phyloP scores from a whole-genome alignment of 2,113 vertebrate genomes.

The Elephantulus edwardii region DNA sequence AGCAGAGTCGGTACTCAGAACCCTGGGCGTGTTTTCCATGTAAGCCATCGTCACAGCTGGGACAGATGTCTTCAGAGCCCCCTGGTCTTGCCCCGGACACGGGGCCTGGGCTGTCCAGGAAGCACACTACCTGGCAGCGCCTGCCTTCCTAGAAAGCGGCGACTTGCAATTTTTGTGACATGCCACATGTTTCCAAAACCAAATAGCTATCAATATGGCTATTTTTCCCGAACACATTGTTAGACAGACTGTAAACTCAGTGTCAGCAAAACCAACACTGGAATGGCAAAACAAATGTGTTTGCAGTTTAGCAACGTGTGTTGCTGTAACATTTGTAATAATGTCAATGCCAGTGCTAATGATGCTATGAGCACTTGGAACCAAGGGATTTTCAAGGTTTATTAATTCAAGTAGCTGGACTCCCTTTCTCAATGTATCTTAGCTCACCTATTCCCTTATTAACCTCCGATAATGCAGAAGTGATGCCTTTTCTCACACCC shows the following conservation, averaged over 20 bases:
- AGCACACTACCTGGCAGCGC: not conserved
- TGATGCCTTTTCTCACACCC: constrained; percentile 79
- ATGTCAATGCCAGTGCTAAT: constrained; percentile 79
- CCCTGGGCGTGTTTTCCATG: not conserved
- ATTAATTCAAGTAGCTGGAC: constrained; percentile 85
- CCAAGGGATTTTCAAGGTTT: constrained; percentile 86
- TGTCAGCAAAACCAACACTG: constrained; percentile 70
- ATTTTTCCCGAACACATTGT: constrained; percentile 64
- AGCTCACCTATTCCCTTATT: constrained; percentile 84
- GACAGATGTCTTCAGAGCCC: not conserved
- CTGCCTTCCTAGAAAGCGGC: constrained; percentile 17
- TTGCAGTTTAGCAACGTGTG: constrained; percentile 80
- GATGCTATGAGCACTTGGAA: constrained; percentile 80
- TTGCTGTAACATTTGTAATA: constrained; percentile 80
- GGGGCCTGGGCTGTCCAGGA: not conserved
- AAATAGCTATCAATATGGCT: constrained; percentile 61
- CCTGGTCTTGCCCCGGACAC: not conserved
- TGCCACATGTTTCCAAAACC: constrained; percentile 54
- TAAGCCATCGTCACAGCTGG: no score
- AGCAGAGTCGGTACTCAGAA: not conserved
- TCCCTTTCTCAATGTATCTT: constrained; percentile 79
- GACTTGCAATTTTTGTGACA: constrained; percentile 39
- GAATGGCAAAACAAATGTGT: constrained; percentile 72
- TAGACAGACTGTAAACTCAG: constrained; percentile 65
- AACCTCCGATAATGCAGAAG: constrained; percentile 84